These are phyloP conservation scores for Cheilosia variabilis DNA, from an alignment of 2,888 invertebrate genomes.

Conservation along the genomic window DNA sequence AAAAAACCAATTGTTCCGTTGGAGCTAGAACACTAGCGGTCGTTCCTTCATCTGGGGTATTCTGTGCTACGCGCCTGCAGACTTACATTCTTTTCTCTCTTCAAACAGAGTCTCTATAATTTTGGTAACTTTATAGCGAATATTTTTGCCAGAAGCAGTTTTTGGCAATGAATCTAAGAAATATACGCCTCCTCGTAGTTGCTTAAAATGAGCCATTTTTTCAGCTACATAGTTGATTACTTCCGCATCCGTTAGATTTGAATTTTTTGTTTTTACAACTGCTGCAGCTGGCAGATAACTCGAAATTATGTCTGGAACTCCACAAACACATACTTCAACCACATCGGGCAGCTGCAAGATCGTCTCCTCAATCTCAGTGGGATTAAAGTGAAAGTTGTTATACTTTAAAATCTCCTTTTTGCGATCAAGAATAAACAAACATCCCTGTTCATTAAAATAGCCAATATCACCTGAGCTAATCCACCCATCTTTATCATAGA, in stretches of 20 bases:
- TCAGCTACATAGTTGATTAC: constrained; percentile 64
- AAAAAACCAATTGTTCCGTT: too few relatives aligned
- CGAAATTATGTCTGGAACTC: constrained; percentile 72
- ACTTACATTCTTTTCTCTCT: not conserved
- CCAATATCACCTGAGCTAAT: constrained; percentile 77
- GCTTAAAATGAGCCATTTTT: constrained; percentile 76
- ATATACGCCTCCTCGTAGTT: constrained; percentile 75
- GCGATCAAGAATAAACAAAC: constrained; percentile 75
- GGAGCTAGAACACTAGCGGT: too few relatives aligned
- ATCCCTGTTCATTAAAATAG: constrained; percentile 75
- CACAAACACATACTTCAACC: constrained; percentile 74
- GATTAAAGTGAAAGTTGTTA: constrained; percentile 75
- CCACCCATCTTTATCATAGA: constrained; percentile 75
- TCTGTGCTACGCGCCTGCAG: too few relatives aligned
- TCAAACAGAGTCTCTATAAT: constrained; percentile 32
- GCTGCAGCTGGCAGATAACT: constrained; percentile 75
- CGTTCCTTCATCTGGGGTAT: too few relatives aligned
- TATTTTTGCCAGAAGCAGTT: constrained; percentile 76
- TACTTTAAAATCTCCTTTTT: constrained; percentile 78
- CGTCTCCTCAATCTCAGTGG: constrained; percentile 76
- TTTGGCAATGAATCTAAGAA: constrained; percentile 74
- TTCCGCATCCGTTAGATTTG: constrained; percentile 55
- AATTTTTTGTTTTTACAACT: constrained; percentile 54
- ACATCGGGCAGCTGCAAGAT: constrained; percentile 73
- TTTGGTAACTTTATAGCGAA: constrained; percentile 69